Base-by-base conservation (phyloP, 2,797 vertebrate species). In the Pachyuromys duprasi region DNA sequence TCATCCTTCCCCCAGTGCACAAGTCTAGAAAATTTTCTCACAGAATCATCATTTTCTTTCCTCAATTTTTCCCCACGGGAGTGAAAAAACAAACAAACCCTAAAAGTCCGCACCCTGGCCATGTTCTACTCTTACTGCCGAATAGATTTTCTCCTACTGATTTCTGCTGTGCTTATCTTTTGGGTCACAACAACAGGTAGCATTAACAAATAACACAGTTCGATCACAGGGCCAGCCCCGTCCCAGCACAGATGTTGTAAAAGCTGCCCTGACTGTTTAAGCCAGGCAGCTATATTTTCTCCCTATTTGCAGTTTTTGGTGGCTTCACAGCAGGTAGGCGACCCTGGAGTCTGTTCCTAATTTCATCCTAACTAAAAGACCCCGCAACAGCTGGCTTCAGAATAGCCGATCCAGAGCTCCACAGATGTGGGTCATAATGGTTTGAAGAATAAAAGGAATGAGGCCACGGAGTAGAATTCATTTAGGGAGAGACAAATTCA, bases 271-370 rank as follows among this genome's bases (percentile, higher is more conserved):
- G 93, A 75, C 75, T 80, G 97, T 93, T 79, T 55, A 57, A 96
- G 76, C 89, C 78, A 63, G 67, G 83, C 95, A 96, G 94, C 96
- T 97, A 91, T 74, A 70, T 92, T 95, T 97, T 95, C 97, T 98
- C 97, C 95, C 95, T 95, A 76, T 95, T 84, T 93, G 96, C 95
- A 94, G 96, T 96, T 97, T 97, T 95, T 6, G 95, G 97, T 97
- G 95, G 97, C 96, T 97, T 97, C 98, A 97, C 98, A 98, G 98
- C 98, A 98, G 98, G 98, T 98, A 98, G 97, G 95, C 91, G 96
- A 95, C 96, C 98, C 97, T 97, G 97, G 96, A 97, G 98, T 97
- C 98, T 98, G 98, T 97, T 98, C 97, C 97, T 98, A 97, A 98
- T 98, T 98, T 98, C 97, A 97, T 39, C 6, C 91, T 93, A 96